phyloP scores from a whole-genome alignment of 1,140 invertebrate species.

The Magallana ariakensis region DNA sequence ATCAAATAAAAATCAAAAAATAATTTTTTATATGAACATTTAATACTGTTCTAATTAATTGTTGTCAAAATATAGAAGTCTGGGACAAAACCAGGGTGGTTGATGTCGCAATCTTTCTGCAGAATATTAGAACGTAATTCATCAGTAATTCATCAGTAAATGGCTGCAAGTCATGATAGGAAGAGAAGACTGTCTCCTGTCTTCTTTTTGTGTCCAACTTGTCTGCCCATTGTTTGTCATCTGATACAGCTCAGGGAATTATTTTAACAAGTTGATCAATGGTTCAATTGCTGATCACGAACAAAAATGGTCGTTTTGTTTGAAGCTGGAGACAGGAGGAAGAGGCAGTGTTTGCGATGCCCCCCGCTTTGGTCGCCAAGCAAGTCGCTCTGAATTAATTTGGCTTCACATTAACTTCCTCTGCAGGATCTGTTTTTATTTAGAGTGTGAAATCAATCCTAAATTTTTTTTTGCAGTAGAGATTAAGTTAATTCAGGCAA shows the following conservation, averaged over 20 bases:
- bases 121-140: background rate
- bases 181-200: background rate
- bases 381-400: constrained; percentile 29
- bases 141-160: background rate
- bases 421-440: background rate
- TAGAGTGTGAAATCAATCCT: background rate
- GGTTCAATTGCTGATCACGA: constrained; percentile 8
- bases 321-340: background rate
- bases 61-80: constrained; percentile 8
- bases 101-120: background rate
- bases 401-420: background rate
- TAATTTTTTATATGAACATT: constrained; percentile 1
- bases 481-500: constrained; percentile 6
- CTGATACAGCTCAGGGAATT: background rate
- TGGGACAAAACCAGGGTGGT: background rate
- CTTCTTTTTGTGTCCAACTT: background rate
- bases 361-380: background rate
- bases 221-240: background rate
- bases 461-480: background rate
- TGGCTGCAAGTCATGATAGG: background rate
- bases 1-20: constrained; percentile 6
- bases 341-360: background rate
- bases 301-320: background rate
- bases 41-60: constrained; percentile 26
- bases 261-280: constrained; percentile 24